These are phyloP conservation scores for Epizoanthus rinbou DNA, from an alignment of 92 coral and sea anemone species.

Conservation along the genomic window DNA sequence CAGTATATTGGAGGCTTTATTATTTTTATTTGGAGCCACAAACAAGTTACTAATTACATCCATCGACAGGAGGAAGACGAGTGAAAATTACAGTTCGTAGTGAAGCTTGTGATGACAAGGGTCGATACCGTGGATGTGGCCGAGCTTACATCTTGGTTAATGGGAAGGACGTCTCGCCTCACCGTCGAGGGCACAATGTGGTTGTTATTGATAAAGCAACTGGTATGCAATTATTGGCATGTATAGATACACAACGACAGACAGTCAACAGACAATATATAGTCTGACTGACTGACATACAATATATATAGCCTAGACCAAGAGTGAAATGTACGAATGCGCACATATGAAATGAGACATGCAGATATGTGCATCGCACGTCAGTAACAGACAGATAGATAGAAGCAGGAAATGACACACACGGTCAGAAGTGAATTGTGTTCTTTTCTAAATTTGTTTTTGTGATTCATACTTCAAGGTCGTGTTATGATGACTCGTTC, in stretches of 20 bases:
- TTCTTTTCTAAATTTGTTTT: no score
- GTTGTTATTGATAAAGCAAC: slow-evolving; percentile 9
- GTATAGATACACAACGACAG: no score
- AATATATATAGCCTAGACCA: no score
- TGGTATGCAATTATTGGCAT: neutral
- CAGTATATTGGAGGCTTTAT: no score
- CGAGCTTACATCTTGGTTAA: slow-evolving; percentile 11
- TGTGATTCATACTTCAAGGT: neutral
- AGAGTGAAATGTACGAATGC: no score
- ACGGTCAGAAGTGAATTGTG: neutral
- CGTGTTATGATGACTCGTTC: slow-evolving; percentile 20
- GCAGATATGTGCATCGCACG: no score
- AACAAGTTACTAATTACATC: no score
- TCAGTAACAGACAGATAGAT: no score
- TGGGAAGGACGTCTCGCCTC: slow-evolving; percentile 19
- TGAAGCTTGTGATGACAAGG: slow-evolving; percentile 17
- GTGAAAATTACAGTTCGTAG: slow-evolving; percentile 17
- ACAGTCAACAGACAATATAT: no score
- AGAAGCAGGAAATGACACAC: neutral
- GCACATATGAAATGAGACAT: no score
- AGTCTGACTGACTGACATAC: no score
- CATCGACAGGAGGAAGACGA: slow-evolving; percentile 3
- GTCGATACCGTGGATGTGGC: slow-evolving; percentile 19
- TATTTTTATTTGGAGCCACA: no score
- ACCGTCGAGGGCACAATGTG: slow-evolving; percentile 27